Conservation (phyloP, 1,140 invertebrate species). For the Drosophila nigrodunni region DNA sequence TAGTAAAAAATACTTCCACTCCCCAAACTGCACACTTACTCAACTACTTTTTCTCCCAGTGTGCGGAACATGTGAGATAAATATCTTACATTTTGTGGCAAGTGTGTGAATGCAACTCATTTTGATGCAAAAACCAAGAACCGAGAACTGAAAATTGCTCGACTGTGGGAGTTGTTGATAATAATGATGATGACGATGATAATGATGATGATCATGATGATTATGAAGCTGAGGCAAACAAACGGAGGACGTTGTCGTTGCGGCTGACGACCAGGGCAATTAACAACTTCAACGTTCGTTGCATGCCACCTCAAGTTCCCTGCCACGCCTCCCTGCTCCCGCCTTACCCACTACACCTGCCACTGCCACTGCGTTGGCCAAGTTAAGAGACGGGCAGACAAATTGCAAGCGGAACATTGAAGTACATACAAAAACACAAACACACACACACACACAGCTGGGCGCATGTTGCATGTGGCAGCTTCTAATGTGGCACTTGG, state of each 20-base stretch:
- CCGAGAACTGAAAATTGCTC: background rate
- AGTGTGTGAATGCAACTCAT: constrained; percentile 59
- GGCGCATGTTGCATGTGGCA: constrained; percentile 35
- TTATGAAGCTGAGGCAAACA: constrained; percentile 26
- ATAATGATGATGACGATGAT: constrained; percentile 1
- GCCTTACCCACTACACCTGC: background rate
- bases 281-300: constrained; percentile 82
- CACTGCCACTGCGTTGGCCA: background rate
- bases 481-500: constrained; percentile 42
- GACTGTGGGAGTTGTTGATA: constrained; percentile 66
- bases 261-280: constrained; percentile 71
- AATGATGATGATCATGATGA: background rate
- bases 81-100: constrained; percentile 44
- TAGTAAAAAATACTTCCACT: too few species aligned
- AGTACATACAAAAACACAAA: constrained; percentile 30
- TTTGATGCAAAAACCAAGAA: constrained; percentile 36
- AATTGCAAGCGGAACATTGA: constrained; percentile 68
- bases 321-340: background rate
- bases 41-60: background rate
- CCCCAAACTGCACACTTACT: background rate
- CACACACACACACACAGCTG: constrained; percentile 15
- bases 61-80: constrained; percentile 29
- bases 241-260: constrained; percentile 53
- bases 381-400: constrained; percentile 54
- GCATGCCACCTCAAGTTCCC: constrained; percentile 39